Evolutionary conservation across 2,888 invertebrate species (phyloP).

Genomic region (Lumbricus terrestris): DNA sequence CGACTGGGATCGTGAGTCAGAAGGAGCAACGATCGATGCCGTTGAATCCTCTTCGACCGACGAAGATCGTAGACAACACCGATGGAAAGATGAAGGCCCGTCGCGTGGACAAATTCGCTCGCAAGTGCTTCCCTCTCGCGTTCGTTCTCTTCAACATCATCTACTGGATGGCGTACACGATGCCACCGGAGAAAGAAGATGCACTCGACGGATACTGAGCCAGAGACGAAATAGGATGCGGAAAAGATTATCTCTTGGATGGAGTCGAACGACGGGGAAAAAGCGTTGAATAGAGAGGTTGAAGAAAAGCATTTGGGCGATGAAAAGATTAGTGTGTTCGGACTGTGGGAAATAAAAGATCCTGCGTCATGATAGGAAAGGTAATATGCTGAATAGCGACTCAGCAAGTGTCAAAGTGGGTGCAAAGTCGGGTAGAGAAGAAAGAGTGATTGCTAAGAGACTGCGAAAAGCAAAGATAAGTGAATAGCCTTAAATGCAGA

Average conservation of each 20-base stretch:
- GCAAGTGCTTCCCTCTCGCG: constrained; percentile 29
- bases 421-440: too few species aligned
- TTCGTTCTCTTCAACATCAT: constrained; percentile 31
- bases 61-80: constrained; percentile 31
- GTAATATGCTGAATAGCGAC: neutral
- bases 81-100: constrained; percentile 30
- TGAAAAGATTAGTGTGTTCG: neutral
- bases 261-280: neutral
- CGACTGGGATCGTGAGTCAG: constrained; percentile 29
- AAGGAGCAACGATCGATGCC: constrained; percentile 26
- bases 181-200: constrained; percentile 11
- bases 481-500: too few species aligned
- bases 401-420: neutral
- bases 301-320: neutral
- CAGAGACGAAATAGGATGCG: neutral
- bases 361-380: neutral
- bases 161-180: constrained; percentile 30
- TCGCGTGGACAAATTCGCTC: constrained; percentile 27
- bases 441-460: too few species aligned
- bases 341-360: neutral
- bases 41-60: constrained; percentile 22
- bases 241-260: neutral
- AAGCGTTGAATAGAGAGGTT: neutral
- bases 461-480: too few species aligned
- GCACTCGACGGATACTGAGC: neutral